phyloP scores from a whole-genome alignment of 2,113 vertebrate species.

The Urocitellus parryii region DNA sequence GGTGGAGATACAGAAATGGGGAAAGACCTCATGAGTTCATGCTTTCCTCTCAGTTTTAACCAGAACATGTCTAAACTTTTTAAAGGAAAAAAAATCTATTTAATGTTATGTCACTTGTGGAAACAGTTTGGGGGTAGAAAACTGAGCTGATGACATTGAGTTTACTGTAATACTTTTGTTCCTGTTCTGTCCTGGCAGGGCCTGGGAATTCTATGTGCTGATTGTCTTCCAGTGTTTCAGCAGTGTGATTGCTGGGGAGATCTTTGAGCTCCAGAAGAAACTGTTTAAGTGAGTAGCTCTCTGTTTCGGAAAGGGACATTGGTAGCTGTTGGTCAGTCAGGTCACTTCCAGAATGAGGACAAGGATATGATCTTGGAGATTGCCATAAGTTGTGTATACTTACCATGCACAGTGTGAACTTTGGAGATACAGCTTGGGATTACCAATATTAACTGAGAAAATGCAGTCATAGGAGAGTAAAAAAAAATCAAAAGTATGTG shows the following conservation, averaged over 20 bases:
- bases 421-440: background rate
- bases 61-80: background rate
- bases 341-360: background rate
- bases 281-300: conserved; percentile 92
- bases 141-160: background rate
- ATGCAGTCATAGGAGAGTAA: no score
- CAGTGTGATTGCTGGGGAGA: conserved; percentile 92
- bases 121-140: background rate
- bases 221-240: conserved; percentile 95
- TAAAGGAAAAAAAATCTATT: background rate
- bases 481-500: background rate
- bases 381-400: no score
- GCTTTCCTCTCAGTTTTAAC: background rate
- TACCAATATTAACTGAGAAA: background rate
- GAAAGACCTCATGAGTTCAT: background rate
- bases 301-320: background rate
- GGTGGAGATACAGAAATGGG: background rate
- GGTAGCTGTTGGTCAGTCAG: background rate
- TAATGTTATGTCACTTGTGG: background rate
- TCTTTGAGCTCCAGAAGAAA: conserved; percentile 95
- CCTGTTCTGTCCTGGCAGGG: conserved; percentile 82
- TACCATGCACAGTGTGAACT: background rate
- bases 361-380: background rate
- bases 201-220: conserved; percentile 95
- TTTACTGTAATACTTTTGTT: background rate